Percentiles rank a stretch among this genome's conserved stretches.
phyloP scores from a whole-genome alignment of 2,113 vertebrate genomes.

The Cettia cetti region DNA sequence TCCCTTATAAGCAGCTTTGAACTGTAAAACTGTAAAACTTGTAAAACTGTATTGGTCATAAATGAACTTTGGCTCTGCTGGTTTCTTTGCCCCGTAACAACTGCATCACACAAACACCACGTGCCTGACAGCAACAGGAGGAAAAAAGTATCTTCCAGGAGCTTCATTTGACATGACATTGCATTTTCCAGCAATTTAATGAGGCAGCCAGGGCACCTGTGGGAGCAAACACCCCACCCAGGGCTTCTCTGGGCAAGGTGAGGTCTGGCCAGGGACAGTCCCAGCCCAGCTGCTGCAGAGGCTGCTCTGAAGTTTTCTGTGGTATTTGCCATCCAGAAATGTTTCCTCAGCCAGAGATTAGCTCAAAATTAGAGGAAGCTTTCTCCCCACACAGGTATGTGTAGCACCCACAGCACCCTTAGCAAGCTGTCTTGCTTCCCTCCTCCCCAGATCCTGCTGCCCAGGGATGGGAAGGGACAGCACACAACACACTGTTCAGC shows the following conservation, averaged over 20 bases:
- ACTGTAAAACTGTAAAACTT: no score
- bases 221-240: background rate
- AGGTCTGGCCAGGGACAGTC: background rate
- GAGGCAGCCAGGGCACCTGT: background rate
- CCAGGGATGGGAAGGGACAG: background rate
- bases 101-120: background rate
- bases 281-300: background rate
- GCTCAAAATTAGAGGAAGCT: background rate
- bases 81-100: background rate
- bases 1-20: background rate
- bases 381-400: background rate
- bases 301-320: background rate
- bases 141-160: background rate
- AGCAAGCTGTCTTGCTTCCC: background rate
- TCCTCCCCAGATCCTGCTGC: background rate
- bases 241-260: background rate
- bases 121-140: background rate
- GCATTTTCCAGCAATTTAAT: background rate
- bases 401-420: background rate
- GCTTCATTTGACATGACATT: background rate
- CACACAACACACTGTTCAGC: background rate
- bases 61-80: background rate
- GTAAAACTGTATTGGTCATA: background rate
- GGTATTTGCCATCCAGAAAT: background rate
- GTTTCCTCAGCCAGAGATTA: background rate